Percentiles rank a stretch among this genome's conserved stretches.
These are phyloP conservation scores for Tetranychus cinnabarinus DNA, from an alignment of 1,140 invertebrate genomes.

Conservation along the genomic window DNA sequence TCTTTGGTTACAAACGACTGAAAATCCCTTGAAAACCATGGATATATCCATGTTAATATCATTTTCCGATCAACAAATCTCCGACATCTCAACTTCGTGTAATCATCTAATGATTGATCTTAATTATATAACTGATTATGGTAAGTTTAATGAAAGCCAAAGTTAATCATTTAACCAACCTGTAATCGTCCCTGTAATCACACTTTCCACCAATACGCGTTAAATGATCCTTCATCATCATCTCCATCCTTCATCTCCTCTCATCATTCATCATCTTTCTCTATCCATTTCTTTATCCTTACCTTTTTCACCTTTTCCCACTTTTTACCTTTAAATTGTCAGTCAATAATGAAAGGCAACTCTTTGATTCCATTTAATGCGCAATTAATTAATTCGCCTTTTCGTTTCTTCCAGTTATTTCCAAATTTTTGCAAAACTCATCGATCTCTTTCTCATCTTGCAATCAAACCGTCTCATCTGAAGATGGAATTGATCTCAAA, in stretches of 20 bases:
- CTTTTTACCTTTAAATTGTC: neutral
- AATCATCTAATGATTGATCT: neutral
- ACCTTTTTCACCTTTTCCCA: neutral
- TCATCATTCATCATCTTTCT: neutral
- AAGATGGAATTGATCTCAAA: neutral
- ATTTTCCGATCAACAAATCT: too few species aligned
- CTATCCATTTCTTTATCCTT: neutral
- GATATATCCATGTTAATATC: too few species aligned
- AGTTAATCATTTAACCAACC: neutral
- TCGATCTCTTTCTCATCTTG: neutral
- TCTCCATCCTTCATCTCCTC: neutral
- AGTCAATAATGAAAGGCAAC: conserved; percentile 12
- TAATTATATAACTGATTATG: neutral
- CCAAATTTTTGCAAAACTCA: neutral
- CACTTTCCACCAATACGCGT: neutral
- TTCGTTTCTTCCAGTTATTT: neutral
- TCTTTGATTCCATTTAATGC: conserved; percentile 8
- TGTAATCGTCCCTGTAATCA: neutral
- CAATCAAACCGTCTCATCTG: neutral
- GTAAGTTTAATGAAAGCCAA: neutral
- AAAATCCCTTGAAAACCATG: too few species aligned
- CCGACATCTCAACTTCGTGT: too few species aligned
- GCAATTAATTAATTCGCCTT: neutral
- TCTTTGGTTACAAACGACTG: too few species aligned
- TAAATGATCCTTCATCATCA: neutral